These are phyloP conservation scores for Chymomyza amoena DNA, from an alignment of 2,888 invertebrate species.

Conservation along the genomic window DNA sequence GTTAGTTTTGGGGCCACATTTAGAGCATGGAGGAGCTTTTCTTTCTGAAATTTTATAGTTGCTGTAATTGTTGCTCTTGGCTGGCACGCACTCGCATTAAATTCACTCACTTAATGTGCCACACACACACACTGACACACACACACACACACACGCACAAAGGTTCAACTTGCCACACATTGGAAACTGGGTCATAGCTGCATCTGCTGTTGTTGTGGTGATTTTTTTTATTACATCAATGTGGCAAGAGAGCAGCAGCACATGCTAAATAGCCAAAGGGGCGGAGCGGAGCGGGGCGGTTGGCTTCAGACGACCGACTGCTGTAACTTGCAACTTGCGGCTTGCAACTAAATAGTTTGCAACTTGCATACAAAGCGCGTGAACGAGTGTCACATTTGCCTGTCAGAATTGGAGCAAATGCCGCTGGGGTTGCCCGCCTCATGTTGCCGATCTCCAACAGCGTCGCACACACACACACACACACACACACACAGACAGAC, in stretches of 20 bases:
- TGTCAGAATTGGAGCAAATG: conserved; percentile 64
- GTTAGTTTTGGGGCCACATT: too few relatives aligned
- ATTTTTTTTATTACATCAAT: not conserved
- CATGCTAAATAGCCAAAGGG: conserved; percentile 3
- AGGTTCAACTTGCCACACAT: not conserved
- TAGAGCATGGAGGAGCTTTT: too few relatives aligned
- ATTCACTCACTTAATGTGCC: not conserved
- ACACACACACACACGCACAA: not conserved
- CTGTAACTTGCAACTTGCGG: conserved; percentile 1
- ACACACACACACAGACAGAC: not conserved
- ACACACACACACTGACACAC: not conserved
- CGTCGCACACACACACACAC: not conserved
- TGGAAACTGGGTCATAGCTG: not conserved
- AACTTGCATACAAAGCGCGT: conserved; percentile 22
- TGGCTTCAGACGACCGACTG: not conserved
- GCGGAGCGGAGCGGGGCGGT: not conserved
- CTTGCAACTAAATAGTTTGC: not conserved
- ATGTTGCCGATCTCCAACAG: conserved; percentile 39
- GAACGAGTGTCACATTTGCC: conserved; percentile 65
- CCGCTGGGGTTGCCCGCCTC: conserved; percentile 32
- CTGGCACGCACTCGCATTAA: not conserved
- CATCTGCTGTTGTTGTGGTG: not conserved
- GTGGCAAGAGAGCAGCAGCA: not conserved
- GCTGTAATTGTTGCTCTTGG: not conserved
- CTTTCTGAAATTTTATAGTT: not conserved